Evolutionary conservation across 2,113 vertebrate genomes (phyloP).

Genomic region (Mystacornis crossleyi): DNA sequence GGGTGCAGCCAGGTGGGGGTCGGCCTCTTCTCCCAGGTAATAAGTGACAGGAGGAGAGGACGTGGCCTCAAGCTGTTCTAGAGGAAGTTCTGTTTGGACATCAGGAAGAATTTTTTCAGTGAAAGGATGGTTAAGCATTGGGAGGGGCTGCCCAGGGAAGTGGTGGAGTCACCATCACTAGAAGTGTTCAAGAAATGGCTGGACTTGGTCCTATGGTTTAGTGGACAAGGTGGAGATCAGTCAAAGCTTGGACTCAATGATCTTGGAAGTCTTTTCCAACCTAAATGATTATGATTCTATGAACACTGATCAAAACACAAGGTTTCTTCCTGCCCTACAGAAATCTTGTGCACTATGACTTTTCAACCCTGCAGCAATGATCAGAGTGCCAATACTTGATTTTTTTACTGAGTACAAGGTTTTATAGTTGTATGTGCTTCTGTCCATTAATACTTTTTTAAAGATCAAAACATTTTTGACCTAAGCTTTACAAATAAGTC

Average conservation of each 20-base stretch:
- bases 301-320: background rate
- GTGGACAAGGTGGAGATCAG: background rate
- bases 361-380: background rate
- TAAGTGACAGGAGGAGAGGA: background rate
- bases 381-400: background rate
- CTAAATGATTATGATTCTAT: background rate
- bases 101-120: background rate
- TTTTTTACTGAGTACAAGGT: background rate
- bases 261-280: background rate
- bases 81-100: background rate
- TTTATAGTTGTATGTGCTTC: background rate
- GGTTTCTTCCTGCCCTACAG: background rate
- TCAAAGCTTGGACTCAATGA: background rate
- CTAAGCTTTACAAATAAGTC: background rate
- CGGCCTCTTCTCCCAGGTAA: fast-evolving
- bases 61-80: background rate
- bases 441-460: background rate
- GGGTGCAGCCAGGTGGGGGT: fast-evolving
- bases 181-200: background rate
- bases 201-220: background rate
- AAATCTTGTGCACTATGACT: background rate
- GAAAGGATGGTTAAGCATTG: fast-evolving
- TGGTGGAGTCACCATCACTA: background rate
- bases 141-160: background rate
- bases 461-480: background rate